Base-by-base conservation (phyloP, 1,140 invertebrate genomes). In the Drosophila baimaii region DNA sequence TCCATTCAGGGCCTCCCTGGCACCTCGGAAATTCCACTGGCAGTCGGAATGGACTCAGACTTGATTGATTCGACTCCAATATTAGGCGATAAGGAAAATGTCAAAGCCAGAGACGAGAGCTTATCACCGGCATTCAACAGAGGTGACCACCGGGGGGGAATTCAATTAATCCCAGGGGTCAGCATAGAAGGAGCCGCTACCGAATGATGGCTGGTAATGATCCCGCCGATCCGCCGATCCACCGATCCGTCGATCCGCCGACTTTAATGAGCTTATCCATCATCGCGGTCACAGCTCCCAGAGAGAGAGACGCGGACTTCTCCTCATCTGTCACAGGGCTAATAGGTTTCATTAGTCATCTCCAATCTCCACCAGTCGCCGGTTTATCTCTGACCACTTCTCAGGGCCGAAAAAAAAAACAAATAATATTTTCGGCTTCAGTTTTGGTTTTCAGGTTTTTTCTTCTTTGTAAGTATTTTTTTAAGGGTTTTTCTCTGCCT, bases 301-400 rank as follows among this genome's bases (percentile, higher is more conserved):
- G 44, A 29, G 35, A 33, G 43, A 31, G 44, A 29, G 35, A 33
- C 13, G 19, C 29, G 49, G 49, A 47, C 58, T 27, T 44, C 41
- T 47, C 29, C 77, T 77, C 84, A 89, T 89, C 84, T 89, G 84
- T 89, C 84, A 89, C 73, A 75, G 77, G 68, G 84, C 84, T 89
- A 89, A 89, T 89, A 89, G 84, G 80, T 89, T 84, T 89, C 84
- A 89, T 89, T 89, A 89, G 84, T 89, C 84, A 89, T 81, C 57
- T 74, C 55, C 84, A 79, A 84, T 89, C 84, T 35, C 29, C 51
- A 0, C 13, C 29, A 35, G 76, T 37, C 51, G 51, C 55, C 54
- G 56, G 58, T 74, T 82, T 82, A 84, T 83, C 80, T 59, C 46
- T 81, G 77, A 61, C 77, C 82, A 86, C 86, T 86, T 88, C 75